Evolutionary conservation across 2,797 vertebrate genomes (phyloP), one percentile per base, ranked within the genome.

Genomic region (Xenentodon cancila): DNA sequence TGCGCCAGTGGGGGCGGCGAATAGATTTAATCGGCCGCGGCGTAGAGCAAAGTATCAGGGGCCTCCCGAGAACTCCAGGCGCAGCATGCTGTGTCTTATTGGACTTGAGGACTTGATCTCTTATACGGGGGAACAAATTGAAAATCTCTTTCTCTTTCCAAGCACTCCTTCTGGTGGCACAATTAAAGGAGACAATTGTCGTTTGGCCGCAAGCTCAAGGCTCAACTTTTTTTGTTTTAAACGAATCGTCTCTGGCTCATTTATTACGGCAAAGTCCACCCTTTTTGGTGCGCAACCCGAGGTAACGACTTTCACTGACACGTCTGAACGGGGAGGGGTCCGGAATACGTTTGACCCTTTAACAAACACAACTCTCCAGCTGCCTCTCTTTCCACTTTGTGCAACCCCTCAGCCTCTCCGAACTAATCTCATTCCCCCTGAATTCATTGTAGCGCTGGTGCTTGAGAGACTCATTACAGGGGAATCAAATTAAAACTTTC

Each of bases 91-190:
- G 84, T 68, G 84, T 79, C 84, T 91, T 88, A 92, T 88, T 91
- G 91, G 90, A 91, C 87, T 84, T 86, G 88, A 92, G 91, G 90
- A 91, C 87, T 84, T 86, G 88, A 92, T 90, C 87, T 84, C 75
- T 91, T 89, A 72, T 82, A 80, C 84, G 63, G 72, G 72, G 81
- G 85, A 88, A 86, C 87, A 91, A 92, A 93, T 88, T 91, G 91
- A 90, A 91, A 92, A 91, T 89, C 88, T 89, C 83, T 88, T 90
- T 84, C 86, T 60, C 68, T 85, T 80, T 81, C 70, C 59, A 53
- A 67, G 73, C 81, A 68, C 71, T 89, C 79, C 68, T 86, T 84
- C 64, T 43, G 71, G 80, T 77, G 76, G 73, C 75, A 78, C 89
- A 88, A 91, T 91, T 92, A 92, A 88, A 91, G 82, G 75, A 89